Base-by-base conservation (phyloP, 2,797 vertebrate genomes). In the Mastacembelus armatus region DNA sequence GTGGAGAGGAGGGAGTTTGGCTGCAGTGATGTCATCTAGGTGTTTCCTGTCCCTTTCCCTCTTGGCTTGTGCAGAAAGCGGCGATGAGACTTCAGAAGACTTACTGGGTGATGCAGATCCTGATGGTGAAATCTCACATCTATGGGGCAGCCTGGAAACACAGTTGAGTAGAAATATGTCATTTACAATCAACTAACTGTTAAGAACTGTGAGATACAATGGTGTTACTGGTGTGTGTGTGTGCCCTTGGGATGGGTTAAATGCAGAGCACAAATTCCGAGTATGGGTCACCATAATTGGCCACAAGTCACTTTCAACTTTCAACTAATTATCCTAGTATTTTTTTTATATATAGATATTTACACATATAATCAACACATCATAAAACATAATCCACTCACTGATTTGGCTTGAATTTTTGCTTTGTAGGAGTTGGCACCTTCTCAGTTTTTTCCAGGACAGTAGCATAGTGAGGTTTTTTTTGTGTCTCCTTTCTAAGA, bases 1-100 rank as follows among this genome's bases (percentile, higher is more conserved):
- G 82, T 95, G 93, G 14, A 98, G 94, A 0, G 93, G 96, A 8
- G 96, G 95, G 32, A 96, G 90, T 32, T 83, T 95, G 14, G 96
- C 97, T 2, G 98, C 88, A 35, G 96, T 98, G 89, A 98, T 87
- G 59, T 99, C 96, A 88, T 98, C 94, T 43, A 98, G 85, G 71
- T 97, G 97, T 81, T 96, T 95, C 81, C 87, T 94, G 64, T 98
- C 95, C 43, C 74, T 88, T 51, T 87, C 90, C 70, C 66, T 86
- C 72, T 92, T 92, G 49, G 93, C 94, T 60, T 94, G 93, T 1
- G 71, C 11, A 14, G 95, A 93, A 15, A 95, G 2, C 0, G 87
- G 91, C 3, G 87, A 88, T 6, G 33, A 77, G 22, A 50, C 58
- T 27, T 81, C 90, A 0, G 93, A 91, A 1, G 91, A 89, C 0